Evolutionary conservation across 2,797 vertebrate species (phyloP).

Genomic region (Clamator glandarius): DNA sequence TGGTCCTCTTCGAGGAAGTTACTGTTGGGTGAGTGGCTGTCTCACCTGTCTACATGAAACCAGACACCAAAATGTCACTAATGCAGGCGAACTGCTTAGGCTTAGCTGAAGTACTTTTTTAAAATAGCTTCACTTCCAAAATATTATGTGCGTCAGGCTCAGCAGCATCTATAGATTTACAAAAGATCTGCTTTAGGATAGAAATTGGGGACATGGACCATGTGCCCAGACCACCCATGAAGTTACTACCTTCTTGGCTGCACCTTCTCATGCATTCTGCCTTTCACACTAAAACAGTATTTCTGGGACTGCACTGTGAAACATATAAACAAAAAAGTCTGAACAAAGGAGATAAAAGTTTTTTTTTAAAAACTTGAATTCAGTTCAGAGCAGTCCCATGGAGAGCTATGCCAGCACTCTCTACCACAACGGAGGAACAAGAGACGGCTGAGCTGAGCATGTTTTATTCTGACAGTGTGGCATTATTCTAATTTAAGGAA

Average conservation of each 20-base stretch:
- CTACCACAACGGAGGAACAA: neutral
- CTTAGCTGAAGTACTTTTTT: neutral
- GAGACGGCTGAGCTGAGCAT: accelerated
- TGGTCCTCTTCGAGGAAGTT: neutral
- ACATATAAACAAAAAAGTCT: neutral
- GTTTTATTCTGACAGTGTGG: neutral
- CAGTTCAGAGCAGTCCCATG: neutral
- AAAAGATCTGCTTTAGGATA: neutral
- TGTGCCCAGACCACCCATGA: neutral
- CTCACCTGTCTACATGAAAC: accelerated
- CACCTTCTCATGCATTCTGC: accelerated
- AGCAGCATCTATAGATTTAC: neutral
- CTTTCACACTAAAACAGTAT: neutral
- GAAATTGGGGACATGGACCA: neutral
- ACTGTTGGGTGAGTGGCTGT: accelerated
- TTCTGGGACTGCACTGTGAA: neutral
- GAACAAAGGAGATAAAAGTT: neutral
- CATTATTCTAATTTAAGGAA: neutral
- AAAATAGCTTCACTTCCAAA: neutral
- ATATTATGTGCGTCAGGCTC: neutral
- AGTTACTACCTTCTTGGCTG: neutral
- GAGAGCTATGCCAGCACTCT: neutral
- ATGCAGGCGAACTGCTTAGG: neutral
- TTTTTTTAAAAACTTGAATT: neutral
- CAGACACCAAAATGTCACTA: neutral